phyloP scores from a whole-genome alignment of 2,888 invertebrate species.

The Zygaena filipendulae region DNA sequence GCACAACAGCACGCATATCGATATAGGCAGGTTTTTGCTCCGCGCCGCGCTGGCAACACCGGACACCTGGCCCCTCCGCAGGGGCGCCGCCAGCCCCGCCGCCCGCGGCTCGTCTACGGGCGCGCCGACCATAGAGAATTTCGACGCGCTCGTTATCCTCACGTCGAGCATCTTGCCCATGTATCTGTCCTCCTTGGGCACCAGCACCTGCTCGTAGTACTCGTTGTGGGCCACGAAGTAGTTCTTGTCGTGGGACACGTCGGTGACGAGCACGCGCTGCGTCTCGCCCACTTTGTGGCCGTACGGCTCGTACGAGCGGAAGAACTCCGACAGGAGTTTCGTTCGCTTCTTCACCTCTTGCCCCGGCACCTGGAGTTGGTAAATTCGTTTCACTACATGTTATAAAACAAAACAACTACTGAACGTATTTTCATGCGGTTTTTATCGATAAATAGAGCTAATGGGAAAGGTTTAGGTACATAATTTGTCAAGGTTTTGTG shows the following conservation, averaged over 20 bases:
- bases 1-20: constrained; percentile 38
- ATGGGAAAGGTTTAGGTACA: too few relatives aligned
- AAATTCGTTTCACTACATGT: too few relatives aligned
- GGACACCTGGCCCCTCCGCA: constrained; percentile 68
- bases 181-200: constrained; percentile 80
- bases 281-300: constrained; percentile 71
- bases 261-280: constrained; percentile 90
- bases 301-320: constrained; percentile 91
- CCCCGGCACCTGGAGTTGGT: constrained; percentile 73
- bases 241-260: constrained; percentile 89
- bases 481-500: too few relatives aligned
- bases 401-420: too few relatives aligned
- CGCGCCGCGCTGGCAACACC: constrained; percentile 42
- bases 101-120: constrained; percentile 68
- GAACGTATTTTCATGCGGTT: too few relatives aligned
- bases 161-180: constrained; percentile 89
- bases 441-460: too few relatives aligned
- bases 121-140: constrained; percentile 82
- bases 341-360: constrained; percentile 92
- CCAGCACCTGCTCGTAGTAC: constrained; percentile 88
- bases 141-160: constrained; percentile 73
- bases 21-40: constrained; percentile 31
- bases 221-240: constrained; percentile 96
- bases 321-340: constrained; percentile 86
- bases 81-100: constrained; percentile 62